Evolutionary conservation across 2,888 invertebrate genomes (phyloP).

Genomic region (Neoitamus cyanurus): DNA sequence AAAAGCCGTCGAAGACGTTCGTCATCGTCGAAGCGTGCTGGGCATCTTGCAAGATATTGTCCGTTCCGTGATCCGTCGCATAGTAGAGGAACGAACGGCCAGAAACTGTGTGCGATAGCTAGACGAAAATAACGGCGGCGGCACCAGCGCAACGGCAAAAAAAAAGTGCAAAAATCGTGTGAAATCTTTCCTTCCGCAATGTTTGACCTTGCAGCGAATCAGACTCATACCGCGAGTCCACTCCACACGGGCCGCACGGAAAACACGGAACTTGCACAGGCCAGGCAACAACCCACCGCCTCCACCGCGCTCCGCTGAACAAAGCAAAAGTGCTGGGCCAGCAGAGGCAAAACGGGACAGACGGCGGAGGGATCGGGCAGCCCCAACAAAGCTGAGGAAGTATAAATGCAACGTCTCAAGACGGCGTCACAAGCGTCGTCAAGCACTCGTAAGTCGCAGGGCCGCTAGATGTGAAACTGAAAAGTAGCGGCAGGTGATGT

Average conservation of each 20-base stretch:
- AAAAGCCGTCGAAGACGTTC: neutral
- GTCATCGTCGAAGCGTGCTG: neutral
- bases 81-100: neutral
- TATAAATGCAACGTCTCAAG: neutral
- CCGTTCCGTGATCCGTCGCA: neutral
- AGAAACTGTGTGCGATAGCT: neutral
- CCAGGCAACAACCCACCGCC: neutral
- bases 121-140: neutral
- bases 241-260: neutral
- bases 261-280: constrained; percentile 41
- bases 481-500: constrained; percentile 28
- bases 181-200: constrained; percentile 48
- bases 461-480: neutral
- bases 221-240: neutral
- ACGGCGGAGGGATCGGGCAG: neutral
- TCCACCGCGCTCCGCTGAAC: neutral
- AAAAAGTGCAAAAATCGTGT: constrained; percentile 40
- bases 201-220: constrained; percentile 47
- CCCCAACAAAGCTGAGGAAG: neutral
- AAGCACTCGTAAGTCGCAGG: neutral
- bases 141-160: neutral
- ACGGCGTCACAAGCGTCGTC: neutral
- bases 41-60: neutral
- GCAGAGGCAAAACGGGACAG: neutral
- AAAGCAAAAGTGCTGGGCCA: neutral